These are phyloP conservation scores for Protonibea diacanthus DNA, from an alignment of 2,797 vertebrate genomes.

Conservation along the genomic window DNA sequence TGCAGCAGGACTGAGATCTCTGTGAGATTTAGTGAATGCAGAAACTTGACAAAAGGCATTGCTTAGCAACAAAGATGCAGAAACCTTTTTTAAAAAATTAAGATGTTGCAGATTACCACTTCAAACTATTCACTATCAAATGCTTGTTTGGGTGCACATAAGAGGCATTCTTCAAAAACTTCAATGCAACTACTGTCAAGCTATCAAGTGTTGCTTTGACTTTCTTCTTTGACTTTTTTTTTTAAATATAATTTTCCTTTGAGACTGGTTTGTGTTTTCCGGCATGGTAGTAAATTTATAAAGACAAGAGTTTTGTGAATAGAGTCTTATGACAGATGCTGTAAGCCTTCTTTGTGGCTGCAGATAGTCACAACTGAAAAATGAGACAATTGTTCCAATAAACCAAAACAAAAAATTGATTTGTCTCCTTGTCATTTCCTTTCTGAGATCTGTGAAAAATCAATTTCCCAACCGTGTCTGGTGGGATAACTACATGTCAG, in stretches of 20 bases:
- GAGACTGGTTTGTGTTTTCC: neutral
- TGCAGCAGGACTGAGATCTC: neutral
- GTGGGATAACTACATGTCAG: conserved; percentile 72
- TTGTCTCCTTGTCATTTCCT: conserved; percentile 70
- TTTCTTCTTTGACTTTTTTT: neutral
- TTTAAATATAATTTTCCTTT: neutral
- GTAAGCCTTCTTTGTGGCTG: neutral
- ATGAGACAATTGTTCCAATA: conserved; percentile 57
- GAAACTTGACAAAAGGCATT: neutral
- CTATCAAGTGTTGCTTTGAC: neutral
- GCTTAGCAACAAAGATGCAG: conserved; percentile 6
- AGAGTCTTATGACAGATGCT: conserved; percentile 11
- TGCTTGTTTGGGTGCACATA: neutral
- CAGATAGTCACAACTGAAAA: conserved; percentile 34
- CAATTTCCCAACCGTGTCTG: conserved; percentile 68
- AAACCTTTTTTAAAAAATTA: neutral
- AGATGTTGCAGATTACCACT: neutral
- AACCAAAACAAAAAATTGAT: conserved; percentile 67
- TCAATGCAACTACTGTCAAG: neutral
- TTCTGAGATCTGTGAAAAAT: conserved; percentile 69
- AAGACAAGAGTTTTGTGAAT: conserved; percentile 21
- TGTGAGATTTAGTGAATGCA: neutral
- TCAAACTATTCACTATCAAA: neutral
- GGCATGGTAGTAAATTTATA: conserved; percentile 13
- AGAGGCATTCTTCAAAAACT: neutral